Percentiles rank a stretch among this genome's conserved stretches.
These are phyloP conservation scores for Drosophila mercatorum DNA, from an alignment of 2,888 invertebrate genomes.

Conservation along the genomic window DNA sequence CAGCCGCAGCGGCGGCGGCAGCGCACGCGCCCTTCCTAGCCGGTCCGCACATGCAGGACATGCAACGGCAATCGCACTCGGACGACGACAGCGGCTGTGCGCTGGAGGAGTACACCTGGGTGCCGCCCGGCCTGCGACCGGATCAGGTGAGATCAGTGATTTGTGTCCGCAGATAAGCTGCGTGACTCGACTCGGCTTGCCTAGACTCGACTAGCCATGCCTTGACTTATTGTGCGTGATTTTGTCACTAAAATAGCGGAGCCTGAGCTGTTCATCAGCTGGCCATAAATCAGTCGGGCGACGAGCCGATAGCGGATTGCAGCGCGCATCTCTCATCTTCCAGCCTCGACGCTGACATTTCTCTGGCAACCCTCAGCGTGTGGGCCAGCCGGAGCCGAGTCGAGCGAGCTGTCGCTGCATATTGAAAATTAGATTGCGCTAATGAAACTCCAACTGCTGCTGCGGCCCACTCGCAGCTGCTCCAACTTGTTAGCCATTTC, in stretches of 20 bases:
- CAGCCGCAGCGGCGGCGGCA: conserved; percentile 52
- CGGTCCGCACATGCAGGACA: conserved; percentile 86
- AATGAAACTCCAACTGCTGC: conserved; percentile 58
- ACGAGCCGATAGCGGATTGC: conserved; percentile 30
- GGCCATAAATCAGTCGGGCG: conserved; percentile 71
- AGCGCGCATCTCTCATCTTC: conserved; percentile 15
- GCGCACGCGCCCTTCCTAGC: conserved; percentile 82
- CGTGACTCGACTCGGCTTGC: conserved; percentile 13
- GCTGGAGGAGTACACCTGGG: conserved; percentile 99
- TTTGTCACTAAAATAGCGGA: conserved; percentile 36
- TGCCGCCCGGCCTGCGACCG: conserved; percentile 97
- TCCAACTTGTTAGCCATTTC: conserved; percentile 55
- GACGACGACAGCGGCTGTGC: conserved; percentile 99
- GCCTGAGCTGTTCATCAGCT: conserved; percentile 26
- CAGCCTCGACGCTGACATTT: conserved; percentile 1
- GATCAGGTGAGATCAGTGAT: conserved; percentile 91
- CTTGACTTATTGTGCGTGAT: conserved; percentile 77
- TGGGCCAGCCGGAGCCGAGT: conserved; percentile 30
- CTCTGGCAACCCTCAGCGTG: conserved; percentile 3
- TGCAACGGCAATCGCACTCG: conserved; percentile 94
- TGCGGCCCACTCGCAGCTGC: conserved; percentile 30
- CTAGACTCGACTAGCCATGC: conserved; percentile 56
- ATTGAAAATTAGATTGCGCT: conserved; percentile 67
- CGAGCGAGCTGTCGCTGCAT: conserved; percentile 22
- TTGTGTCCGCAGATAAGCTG: conserved; percentile 62